Base-by-base conservation (phyloP, 2,888 invertebrate genomes). In the Dermolepida albohirtum region DNA sequence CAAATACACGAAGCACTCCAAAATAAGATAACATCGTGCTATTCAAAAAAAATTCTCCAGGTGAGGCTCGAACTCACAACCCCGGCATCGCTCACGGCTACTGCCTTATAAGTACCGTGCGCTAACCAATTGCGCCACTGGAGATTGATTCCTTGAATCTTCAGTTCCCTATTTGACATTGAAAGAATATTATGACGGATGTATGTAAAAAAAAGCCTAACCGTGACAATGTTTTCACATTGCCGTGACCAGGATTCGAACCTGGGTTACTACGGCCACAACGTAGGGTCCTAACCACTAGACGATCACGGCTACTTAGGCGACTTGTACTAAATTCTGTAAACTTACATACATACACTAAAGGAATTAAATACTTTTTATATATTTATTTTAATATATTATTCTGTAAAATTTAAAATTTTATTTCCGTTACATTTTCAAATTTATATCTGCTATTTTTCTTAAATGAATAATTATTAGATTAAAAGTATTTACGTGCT, bases 41-140 rank as follows among this genome's bases (percentile, higher is more conserved):
- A 41, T 11, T 8, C 17, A 75, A 67, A 79, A 76, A 79, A 86
- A 86, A 83, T 95, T 93, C 94, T 92, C 95, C 94, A 93, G 94
- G 95, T 95, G 95, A 96, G 96, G 95, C 94, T 96, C 95, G 96
- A 96, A 96, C 95, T 96, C 95, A 93, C 95, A 95, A 95, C 95
- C 95, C 95, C 95, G 95, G 95, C 95, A 96, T 96, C 83, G 92
- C 96, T 95, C 93, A 93, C 90, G 89, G 89, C 89, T 87, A 95
- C 95, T 96, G 95, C 90, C 92, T 89, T 94, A 96, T 96, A 96
- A 96, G 96, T 96, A 96, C 96, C 96, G 96, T 95, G 96, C 96
- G 96, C 96, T 96, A 96, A 96, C 96, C 96, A 94, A 96, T 96
- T 96, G 96, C 95, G 96, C 96, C 96, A 96, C 96, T 94, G 94